A percentile compares a stretch with the other conserved stretches of the same genome.
Evolutionary conservation across 2,113 vertebrate species (phyloP).

Genomic region (Callorhinus ursinus): DNA sequence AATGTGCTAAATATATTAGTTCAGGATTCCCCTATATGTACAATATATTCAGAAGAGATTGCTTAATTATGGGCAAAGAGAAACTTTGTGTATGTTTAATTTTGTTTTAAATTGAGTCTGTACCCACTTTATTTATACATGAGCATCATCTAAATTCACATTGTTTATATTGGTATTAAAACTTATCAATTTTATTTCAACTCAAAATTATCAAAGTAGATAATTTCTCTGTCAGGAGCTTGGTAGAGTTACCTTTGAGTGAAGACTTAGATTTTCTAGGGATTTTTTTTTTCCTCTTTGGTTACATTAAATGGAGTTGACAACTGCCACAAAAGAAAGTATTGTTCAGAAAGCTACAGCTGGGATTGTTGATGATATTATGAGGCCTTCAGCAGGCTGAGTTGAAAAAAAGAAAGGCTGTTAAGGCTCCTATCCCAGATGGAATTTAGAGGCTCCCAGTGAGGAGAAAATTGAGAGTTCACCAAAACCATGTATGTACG

Average conservation of each 20-base stretch:
- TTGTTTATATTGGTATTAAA: background rate
- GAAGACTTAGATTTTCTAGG: background rate
- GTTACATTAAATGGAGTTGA: slow-evolving; percentile 54
- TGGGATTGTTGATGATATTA: slow-evolving; percentile 29
- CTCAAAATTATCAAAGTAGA: background rate
- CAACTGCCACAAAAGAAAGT: slow-evolving; percentile 50
- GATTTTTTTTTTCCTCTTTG: background rate
- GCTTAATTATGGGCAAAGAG: background rate
- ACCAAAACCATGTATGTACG: background rate
- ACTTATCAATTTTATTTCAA: background rate
- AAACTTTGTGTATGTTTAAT: background rate
- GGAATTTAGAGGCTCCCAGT: background rate
- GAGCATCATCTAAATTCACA: background rate
- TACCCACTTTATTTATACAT: background rate
- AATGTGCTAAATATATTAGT: background rate
- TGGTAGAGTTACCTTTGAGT: background rate
- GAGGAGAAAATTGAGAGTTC: slow-evolving; percentile 19
- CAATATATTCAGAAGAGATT: background rate
- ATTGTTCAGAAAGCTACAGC: slow-evolving; percentile 60
- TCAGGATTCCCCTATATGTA: background rate
- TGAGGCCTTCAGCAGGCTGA: background rate
- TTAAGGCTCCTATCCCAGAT: background rate
- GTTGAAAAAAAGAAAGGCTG: background rate
- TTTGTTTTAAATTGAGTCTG: background rate
- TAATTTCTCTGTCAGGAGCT: background rate